Base-by-base conservation (phyloP, 2,888 invertebrate species). In the Epinotia nisella region DNA sequence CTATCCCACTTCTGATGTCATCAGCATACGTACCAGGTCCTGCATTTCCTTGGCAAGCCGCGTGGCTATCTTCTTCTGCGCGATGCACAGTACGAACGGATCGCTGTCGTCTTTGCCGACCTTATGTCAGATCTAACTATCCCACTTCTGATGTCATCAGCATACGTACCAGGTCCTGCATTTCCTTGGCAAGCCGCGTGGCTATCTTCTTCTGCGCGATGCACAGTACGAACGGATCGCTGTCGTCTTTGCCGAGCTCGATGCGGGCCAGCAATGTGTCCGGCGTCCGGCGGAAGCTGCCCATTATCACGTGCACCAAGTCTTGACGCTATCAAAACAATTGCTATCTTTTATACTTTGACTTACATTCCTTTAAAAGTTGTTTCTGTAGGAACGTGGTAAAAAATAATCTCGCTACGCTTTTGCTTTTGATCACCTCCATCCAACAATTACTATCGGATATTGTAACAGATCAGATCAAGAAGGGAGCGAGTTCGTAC, bases 221-320 rank as follows among this genome's bases (percentile, higher is more conserved):
- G 77, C 97, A 98, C 81, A 99, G 95, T 3, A 99, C 98, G 92
- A 98, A 99, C 61, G 96, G 96, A 82, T 99, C 99, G 95, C 98
- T 97, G 82, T 98, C 97, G 79, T 98, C 98, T 84, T 96, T 96
- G 75, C 97, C 96, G 84, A 99, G 95, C 80, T 97, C 97, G 58
- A 98, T 96, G 83, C 96, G 96, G 71, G 99, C 94, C 66, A 97
- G 96, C 59, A 98, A 94, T 88, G 98, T 98, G 92, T 99, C 99
- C 74, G 96, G 94, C 49, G 96, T 95, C 0, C 99, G 99, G 72
- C 97, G 95, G 85, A 98, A 96, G 75, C 98, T 89, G 53, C 98
- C 97, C 1, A 98, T 94, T 1, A 99, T 89, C 13, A 98, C 95
- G 67, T 98, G 97, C 2, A 99, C 96, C 67, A 99, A 91, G 90